Evolutionary conservation across 2,888 invertebrate genomes (phyloP).

Genomic region (Trachelus iudaicus): DNA sequence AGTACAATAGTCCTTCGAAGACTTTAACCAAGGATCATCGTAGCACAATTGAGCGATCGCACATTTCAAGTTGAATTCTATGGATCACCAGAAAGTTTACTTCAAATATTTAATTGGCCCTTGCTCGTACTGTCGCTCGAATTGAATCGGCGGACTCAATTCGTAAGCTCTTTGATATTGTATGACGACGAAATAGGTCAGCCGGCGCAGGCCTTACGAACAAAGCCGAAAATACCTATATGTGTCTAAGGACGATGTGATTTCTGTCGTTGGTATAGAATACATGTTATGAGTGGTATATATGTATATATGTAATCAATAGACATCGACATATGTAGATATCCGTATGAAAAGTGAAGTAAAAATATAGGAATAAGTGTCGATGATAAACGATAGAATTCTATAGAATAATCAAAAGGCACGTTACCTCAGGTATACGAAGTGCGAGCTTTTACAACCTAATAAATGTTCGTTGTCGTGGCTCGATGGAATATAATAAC

Average conservation of each 20-base stretch:
- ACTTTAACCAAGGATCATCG: background rate
- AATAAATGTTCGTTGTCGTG: background rate
- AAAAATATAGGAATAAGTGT: background rate
- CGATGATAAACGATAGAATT: background rate
- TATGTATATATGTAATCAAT: background rate
- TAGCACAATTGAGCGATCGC: background rate
- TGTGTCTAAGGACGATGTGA: constrained; percentile 31
- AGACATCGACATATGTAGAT: background rate
- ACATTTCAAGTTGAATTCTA: background rate
- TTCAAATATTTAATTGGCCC: constrained; percentile 43
- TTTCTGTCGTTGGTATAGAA: constrained; percentile 32
- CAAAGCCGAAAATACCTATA: constrained; percentile 35
- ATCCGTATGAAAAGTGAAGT: background rate
- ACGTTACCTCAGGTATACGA: background rate
- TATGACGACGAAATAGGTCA: constrained; percentile 47
- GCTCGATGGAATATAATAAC: background rate
- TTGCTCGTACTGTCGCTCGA: constrained; percentile 30
- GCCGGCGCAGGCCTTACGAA: constrained; percentile 31
- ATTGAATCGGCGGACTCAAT: constrained; percentile 35
- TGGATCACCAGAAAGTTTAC: constrained; percentile 8
- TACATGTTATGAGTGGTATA: background rate
- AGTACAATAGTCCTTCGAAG: background rate
- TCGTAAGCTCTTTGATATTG: constrained; percentile 43
- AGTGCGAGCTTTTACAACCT: background rate
- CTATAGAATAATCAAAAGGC: background rate